Base-by-base conservation (phyloP, 2,113 vertebrate species). In the Aegotheles bennettii region DNA sequence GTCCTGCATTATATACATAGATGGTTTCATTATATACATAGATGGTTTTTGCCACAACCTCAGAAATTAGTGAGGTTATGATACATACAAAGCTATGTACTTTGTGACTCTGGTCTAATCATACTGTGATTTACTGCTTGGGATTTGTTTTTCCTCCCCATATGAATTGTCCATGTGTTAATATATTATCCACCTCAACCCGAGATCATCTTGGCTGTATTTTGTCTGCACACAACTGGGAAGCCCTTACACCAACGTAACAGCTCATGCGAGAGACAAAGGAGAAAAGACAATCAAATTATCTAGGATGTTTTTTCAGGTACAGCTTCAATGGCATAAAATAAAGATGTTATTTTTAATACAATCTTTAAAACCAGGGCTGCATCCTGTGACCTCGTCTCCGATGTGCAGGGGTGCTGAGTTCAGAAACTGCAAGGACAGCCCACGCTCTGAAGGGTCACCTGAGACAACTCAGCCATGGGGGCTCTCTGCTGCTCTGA, bases 371-470 rank as follows among this genome's bases (percentile, higher is more conserved):
- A 94, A 71, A 20, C 1, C 6, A 31, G 29, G 9, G 26, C 10
- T 35, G 73, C 51, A 67, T 16, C 16, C 35, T 77, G 42, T 16
- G 59, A 63, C 31, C 26, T 67, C 45, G n/a, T 9, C 14, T 51
- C 48, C 0, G 1, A 35, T 15, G 20, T 0, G 1, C 18, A 74
- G 53, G 17, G 64, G 2, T 36, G 45, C 68, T 48, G 53, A 94
- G 61, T 24, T 43, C 25, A 42, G 57, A 48, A 85, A 35, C 33
- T 53, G 63, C 87, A 91, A 77, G 84, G 93, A 87, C 74, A 84
- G 28, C 3, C 8, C 0, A 1, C 1, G 4, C 7, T 9, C 28
- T 16, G 24, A 75, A 59, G 81, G 40, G 59, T 94, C 28, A 64
- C 23, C 80, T 6, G 69, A 68, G 69, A 76, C 0, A 0, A 7